Base-by-base conservation (phyloP, 2,797 vertebrate species). In the Margarornis squamiger region DNA sequence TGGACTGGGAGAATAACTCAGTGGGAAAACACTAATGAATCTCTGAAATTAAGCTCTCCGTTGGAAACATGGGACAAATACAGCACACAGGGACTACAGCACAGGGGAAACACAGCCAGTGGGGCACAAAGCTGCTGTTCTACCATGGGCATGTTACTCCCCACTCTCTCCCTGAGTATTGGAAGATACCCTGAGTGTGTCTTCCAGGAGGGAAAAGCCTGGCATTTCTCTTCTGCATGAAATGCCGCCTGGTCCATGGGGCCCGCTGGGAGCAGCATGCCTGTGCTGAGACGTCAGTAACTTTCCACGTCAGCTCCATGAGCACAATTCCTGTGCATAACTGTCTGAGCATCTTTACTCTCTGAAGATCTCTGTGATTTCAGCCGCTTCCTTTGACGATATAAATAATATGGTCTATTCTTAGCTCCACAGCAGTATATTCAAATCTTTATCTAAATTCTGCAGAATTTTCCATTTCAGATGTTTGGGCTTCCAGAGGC, bases 331-430 rank as follows among this genome's bases (percentile, higher is more conserved):
- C 70, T 88, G 26, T 46, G 67, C 73, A 26, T 0, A 75, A 66
- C 92, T 77, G 73, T 81, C 95, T 75, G 73, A 84, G 79, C 73
- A 49, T 73, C 96, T 94, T 62, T 39, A 30, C 49, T 80, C 93
- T 86, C 80, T 23, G 66, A 92, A 83, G 90, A 92, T 89, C 81
- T 79, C 52, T 18, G 77, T 49, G 91, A 92, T 84, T 93, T 95
- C 83, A 90, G 55, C 72, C 1, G 7, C 92, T 92, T 92, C 85
- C 83, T 91, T 82, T 90, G 93, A 79, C 16, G 22, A 89, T 95
- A 95, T 96, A 98, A 98, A 97, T 96, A 97, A 95, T 88, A 52
- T 21, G 46, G 59, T 91, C 96, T 97, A 95, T 97, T 98, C 97
- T 98, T 96, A 97, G 97, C 74, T 74, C 77, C 58, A 36, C 48